Base-by-base conservation (phyloP, 2,888 invertebrate genomes). In the Gari tellinella region DNA sequence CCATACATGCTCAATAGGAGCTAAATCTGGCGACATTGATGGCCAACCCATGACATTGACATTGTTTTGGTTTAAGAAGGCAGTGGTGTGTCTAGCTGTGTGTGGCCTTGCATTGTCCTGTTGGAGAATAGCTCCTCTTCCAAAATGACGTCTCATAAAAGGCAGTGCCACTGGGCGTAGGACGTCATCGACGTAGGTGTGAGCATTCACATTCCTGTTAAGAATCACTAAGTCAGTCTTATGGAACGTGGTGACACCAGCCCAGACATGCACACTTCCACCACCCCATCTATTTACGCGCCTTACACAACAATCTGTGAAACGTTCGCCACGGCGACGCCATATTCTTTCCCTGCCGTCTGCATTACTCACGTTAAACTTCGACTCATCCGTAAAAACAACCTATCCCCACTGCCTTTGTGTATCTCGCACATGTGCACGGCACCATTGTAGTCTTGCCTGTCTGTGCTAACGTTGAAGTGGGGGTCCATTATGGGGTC, bases 161-260 rank as follows among this genome's bases (percentile, higher is more conserved):
- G 56, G 65, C 7, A 65, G 14, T 12, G 23, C 58, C 10, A 65
- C 57, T n/a, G 56, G 65, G 1, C 19, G 40, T 2, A 65, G 23
- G 1, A 56, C 56, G 19, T 65, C 26, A 10, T 65, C 15, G 19
- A 65, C 19, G 57, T 65, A 65, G 8, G 56, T 23, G 17, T 23
- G 19, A 8, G 58, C 58, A 38, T 23, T 58, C 4, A 60, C 51
- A 40, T 60, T 65, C 41, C 65, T 19, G 19, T 52, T n/a, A 7
- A 66, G 52, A 7, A 66, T 37, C 21, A 58, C 57, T 17, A 67
- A 31, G 14, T 46, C 55, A 10, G 62, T 62, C 49, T 58, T 49
- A 37, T 52, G 19, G 31, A 49, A 49, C 23, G 52, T 43, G 14
- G 60, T 52, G 14, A 67, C 46, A 3, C 52, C 53, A 17, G 40